Evolutionary conservation across 2,888 invertebrate species (phyloP).

Genomic region (Ormyrus thymus): DNA sequence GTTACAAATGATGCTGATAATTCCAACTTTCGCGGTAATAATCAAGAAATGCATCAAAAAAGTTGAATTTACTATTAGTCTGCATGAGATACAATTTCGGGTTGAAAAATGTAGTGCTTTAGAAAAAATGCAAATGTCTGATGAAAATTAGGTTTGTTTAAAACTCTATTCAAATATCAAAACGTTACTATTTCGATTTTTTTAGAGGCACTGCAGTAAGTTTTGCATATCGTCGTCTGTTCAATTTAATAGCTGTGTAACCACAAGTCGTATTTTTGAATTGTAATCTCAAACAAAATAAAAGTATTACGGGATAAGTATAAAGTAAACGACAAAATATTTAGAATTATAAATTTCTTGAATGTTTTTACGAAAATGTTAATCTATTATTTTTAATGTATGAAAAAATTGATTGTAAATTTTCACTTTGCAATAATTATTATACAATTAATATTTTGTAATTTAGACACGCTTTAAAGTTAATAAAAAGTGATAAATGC

Average conservation of each 20-base stretch:
- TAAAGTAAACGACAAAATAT: slow-evolving; percentile 44
- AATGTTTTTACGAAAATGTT: slow-evolving; percentile 10
- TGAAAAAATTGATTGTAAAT: slow-evolving; percentile 11
- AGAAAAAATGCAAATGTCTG: not conserved
- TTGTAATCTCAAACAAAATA: slow-evolving; percentile 71
- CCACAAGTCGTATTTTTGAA: slow-evolving; percentile 73
- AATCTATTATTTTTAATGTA: no score
- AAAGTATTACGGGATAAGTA: slow-evolving; percentile 56
- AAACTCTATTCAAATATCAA: slow-evolving; percentile 6
- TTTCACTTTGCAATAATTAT: no score
- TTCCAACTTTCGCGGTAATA: not conserved
- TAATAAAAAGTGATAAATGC: slow-evolving; percentile 30
- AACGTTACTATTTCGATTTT: slow-evolving; percentile 32
- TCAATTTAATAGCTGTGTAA: slow-evolving; percentile 67
- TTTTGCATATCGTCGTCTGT: slow-evolving; percentile 28
- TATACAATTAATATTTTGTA: not conserved
- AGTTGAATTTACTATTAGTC: slow-evolving; percentile 26
- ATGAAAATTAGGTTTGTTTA: not conserved
- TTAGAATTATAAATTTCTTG: not conserved
- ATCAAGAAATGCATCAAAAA: slow-evolving; percentile 5
- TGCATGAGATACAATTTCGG: slow-evolving; percentile 36
- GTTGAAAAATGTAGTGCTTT: slow-evolving; percentile 5
- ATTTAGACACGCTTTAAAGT: slow-evolving; percentile 5
- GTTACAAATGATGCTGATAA: not conserved
- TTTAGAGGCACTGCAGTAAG: slow-evolving; percentile 24